phyloP scores from a whole-genome alignment of 2,113 vertebrate species.

The Condylura cristata region DNA sequence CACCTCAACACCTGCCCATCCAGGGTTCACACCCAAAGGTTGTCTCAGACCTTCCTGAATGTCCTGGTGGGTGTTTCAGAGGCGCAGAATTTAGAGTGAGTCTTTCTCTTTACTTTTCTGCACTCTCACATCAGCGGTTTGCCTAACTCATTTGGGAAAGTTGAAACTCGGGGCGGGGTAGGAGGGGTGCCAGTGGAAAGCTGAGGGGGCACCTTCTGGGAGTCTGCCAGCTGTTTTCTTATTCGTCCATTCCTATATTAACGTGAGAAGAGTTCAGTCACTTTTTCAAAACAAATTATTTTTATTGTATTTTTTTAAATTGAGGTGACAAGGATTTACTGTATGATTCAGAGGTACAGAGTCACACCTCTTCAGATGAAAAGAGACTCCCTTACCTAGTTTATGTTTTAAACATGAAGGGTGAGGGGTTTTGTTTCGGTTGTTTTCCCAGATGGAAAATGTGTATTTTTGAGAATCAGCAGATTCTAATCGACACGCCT shows the following conservation, averaged over 20 bases:
- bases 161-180: not conserved
- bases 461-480: not conserved
- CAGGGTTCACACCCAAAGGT: not conserved
- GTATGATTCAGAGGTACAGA: no score
- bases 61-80: not conserved
- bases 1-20: not conserved
- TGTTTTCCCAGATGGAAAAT: not conserved
- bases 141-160: not conserved
- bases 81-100: not conserved
- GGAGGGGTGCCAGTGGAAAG: not conserved
- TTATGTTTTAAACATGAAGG: conserved; percentile 3
- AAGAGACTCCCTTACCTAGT: not conserved
- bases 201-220: not conserved
- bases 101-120: not conserved
- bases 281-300: not conserved
- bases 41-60: not conserved
- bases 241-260: not conserved
- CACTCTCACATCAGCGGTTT: not conserved
- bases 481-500: not conserved
- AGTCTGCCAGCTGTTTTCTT: not conserved
- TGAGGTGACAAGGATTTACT: no score
- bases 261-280: not conserved
- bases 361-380: no score
- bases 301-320: no score
- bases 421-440: not conserved